A percentile compares a stretch with the other conserved stretches of the same genome.
Conservation (phyloP, 2,888 invertebrate genomes). For the Timema cristinae region DNA sequence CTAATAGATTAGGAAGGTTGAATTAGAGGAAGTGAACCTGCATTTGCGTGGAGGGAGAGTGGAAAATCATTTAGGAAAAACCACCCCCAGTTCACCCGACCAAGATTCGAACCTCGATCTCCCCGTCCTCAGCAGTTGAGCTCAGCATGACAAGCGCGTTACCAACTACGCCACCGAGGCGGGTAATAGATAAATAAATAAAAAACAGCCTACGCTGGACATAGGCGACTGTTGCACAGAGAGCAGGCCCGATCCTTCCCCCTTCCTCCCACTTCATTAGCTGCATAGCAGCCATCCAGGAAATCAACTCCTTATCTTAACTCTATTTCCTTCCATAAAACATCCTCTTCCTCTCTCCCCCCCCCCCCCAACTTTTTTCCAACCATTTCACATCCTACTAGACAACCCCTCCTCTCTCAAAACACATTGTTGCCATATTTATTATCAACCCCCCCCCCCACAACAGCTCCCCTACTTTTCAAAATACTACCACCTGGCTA, state of each 20-base stretch:
- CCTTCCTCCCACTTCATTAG: constrained; percentile 22
- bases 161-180: too few species aligned
- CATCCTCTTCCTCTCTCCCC: background rate
- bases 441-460: background rate
- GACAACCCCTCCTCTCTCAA: background rate
- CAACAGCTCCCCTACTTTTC: background rate
- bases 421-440: constrained; percentile 14
- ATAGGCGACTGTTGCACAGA: constrained; percentile 5
- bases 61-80: too few species aligned
- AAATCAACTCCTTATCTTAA: constrained; percentile 29
- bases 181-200: too few species aligned
- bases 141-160: too few species aligned
- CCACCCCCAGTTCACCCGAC: too few species aligned
- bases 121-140: too few species aligned
- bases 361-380: background rate
- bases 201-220: background rate
- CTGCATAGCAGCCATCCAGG: constrained; percentile 22
- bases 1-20: too few species aligned
- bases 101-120: too few species aligned
- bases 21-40: too few species aligned
- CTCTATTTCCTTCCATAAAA: constrained; percentile 15
- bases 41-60: too few species aligned
- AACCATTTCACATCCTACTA: background rate
- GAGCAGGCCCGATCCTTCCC: background rate
- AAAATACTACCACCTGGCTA: constrained; percentile 11